These are phyloP conservation scores for Notarius lentiginosus DNA, from an alignment of 2,113 vertebrate genomes.

Conservation along the genomic window DNA sequence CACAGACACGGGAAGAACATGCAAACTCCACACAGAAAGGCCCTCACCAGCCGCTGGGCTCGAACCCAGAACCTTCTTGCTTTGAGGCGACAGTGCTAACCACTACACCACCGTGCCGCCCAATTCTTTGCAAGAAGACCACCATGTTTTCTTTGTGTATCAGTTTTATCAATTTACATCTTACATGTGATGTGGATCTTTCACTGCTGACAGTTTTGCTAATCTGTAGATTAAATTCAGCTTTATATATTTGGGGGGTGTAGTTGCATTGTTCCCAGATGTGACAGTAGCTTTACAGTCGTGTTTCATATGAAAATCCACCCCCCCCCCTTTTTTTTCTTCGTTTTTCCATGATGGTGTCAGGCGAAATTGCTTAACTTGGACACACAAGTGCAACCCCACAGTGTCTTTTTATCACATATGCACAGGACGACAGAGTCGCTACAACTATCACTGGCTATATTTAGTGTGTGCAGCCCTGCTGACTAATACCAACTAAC, in stretches of 20 bases:
- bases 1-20: too few species aligned
- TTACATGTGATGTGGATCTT: neutral
- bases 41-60: too few species aligned
- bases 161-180: neutral
- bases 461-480: constrained; percentile 64
- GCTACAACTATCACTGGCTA: constrained; percentile 67
- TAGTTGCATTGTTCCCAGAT: neutral
- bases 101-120: too few species aligned
- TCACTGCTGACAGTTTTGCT: neutral
- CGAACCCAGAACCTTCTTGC: too few species aligned
- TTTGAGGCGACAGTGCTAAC: too few species aligned
- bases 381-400: constrained; percentile 49
- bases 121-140: neutral
- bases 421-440: constrained; percentile 63
- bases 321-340: neutral
- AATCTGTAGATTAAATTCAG: neutral
- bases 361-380: constrained; percentile 61
- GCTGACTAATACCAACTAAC: constrained; percentile 45
- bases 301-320: neutral
- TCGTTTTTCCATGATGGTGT: constrained; percentile 51
- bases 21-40: too few species aligned
- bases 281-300: neutral
- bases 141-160: neutral
- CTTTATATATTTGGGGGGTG: neutral
- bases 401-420: constrained; percentile 64